These are phyloP conservation scores for Agrochola lychnidis DNA, from an alignment of 2,888 invertebrate species.

Conservation along the genomic window DNA sequence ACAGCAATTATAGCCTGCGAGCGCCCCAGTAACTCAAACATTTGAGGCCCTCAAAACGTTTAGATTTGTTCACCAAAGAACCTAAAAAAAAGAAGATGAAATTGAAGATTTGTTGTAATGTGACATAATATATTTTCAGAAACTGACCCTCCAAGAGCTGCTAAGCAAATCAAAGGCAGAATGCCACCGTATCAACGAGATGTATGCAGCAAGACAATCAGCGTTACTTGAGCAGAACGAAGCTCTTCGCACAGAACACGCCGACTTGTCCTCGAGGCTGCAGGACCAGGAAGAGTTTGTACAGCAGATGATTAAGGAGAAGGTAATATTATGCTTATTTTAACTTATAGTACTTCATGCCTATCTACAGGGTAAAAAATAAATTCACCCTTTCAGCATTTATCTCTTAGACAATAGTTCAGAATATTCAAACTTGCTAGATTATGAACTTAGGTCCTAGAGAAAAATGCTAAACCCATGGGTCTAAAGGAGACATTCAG, in stretches of 20 bases:
- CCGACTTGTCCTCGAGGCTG: constrained; percentile 76
- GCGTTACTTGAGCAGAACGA: constrained; percentile 83
- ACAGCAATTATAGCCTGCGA: no score
- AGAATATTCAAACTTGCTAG: no score
- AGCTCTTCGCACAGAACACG: constrained; percentile 76
- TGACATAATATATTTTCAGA: constrained; percentile 72
- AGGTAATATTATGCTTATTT: constrained; percentile 70
- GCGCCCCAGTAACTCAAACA: not conserved
- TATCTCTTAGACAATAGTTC: no score
- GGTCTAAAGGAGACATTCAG: no score
- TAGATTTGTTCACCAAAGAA: not conserved
- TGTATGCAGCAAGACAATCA: constrained; percentile 84
- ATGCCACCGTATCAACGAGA: constrained; percentile 87
- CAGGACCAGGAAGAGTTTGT: constrained; percentile 83
- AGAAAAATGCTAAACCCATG: no score
- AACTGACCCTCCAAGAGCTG: constrained; percentile 81
- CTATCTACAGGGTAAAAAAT: no score
- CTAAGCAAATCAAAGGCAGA: constrained; percentile 84
- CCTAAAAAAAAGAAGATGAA: not conserved
- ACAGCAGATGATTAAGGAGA: constrained; percentile 83
- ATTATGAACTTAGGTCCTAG: no score
- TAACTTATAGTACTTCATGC: not conserved
- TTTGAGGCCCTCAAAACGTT: not conserved
- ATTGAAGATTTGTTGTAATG: not conserved
- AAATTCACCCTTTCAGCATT: no score